These are phyloP conservation scores for Dendronephthya gigantea DNA, from an alignment of 64 coral and sea anemone genomes.

Conservation along the genomic window DNA sequence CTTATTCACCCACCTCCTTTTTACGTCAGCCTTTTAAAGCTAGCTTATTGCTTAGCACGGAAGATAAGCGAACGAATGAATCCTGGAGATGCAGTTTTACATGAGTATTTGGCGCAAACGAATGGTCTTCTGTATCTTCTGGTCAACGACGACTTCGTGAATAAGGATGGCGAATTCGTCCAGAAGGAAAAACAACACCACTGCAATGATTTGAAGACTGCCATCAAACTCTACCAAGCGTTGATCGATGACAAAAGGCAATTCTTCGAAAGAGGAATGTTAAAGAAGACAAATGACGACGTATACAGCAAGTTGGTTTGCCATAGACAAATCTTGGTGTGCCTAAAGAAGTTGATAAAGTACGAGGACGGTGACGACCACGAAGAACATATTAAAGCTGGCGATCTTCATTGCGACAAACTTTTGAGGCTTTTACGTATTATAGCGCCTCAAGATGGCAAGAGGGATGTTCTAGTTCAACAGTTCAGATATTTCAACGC, in stretches of 20 bases:
- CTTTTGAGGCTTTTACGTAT: neutral
- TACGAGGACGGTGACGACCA: neutral
- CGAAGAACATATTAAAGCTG: neutral
- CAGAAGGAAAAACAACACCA: neutral
- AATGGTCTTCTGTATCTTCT: conserved; percentile 8
- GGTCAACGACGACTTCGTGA: neutral
- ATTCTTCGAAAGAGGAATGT: neutral
- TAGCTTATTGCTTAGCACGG: neutral
- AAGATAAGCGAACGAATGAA: neutral
- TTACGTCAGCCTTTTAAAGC: neutral
- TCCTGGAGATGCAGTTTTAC: neutral
- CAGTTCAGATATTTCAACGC: neutral
- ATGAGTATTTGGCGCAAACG: neutral
- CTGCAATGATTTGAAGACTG: neutral
- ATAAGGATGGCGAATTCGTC: neutral
- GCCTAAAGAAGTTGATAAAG: neutral
- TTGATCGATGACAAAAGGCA: neutral
- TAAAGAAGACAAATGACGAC: neutral
- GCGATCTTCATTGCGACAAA: neutral
- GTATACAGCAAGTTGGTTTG: neutral
- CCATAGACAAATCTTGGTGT: neutral
- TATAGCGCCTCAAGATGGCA: too few relatives aligned
- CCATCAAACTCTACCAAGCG: neutral
- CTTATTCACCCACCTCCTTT: too few relatives aligned
- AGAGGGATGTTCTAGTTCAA: neutral